phyloP scores from a whole-genome alignment of 2,797 vertebrate species.

The Pangasius macronema region DNA sequence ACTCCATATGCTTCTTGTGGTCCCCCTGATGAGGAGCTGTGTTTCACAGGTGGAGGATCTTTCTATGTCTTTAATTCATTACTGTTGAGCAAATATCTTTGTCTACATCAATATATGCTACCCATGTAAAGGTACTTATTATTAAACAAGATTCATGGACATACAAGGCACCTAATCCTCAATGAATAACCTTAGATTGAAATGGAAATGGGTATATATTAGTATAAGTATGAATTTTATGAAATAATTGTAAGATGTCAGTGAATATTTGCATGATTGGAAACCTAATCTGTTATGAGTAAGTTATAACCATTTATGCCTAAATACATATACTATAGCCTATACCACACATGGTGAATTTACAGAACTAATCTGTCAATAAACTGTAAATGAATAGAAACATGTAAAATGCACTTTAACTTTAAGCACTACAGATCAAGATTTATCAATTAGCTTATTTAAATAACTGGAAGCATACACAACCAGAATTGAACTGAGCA shows the following conservation, averaged over 20 bases:
- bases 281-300: background rate
- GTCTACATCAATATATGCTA: background rate
- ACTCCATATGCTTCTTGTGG: slow-evolving; percentile 78
- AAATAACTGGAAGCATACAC: background rate
- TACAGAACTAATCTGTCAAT: background rate
- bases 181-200: background rate
- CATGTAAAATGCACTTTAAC: background rate
- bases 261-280: background rate
- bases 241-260: background rate
- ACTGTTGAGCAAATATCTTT: background rate
- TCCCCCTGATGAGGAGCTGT: slow-evolving; percentile 61
- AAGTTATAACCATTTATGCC: background rate
- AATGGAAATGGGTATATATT: background rate
- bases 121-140: background rate
- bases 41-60: background rate
- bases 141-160: background rate
- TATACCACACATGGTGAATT: background rate
- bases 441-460: background rate
- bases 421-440: background rate
- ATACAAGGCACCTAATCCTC: background rate
- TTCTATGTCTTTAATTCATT: background rate
- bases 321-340: background rate
- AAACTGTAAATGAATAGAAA: background rate
- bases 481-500: background rate
- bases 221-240: background rate